Conservation (phyloP, 2,113 vertebrate species). For the Callocephalon fimbriatum region DNA sequence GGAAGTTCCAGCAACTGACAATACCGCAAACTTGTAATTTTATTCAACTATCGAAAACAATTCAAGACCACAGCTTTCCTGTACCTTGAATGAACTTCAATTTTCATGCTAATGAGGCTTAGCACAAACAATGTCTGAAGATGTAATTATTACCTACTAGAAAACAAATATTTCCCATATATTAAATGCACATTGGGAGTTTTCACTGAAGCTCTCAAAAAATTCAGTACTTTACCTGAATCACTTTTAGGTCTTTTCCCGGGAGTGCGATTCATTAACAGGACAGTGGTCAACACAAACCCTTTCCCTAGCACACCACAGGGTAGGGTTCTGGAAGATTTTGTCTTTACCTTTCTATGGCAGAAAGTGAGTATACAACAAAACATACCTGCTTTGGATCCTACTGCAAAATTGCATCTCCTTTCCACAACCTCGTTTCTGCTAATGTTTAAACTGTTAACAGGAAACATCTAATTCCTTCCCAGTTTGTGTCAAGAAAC, state of each 20-base stretch:
- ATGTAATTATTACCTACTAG: not conserved
- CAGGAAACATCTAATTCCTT: not conserved
- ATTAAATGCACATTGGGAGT: not conserved
- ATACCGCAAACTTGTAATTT: not conserved
- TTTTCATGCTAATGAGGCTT: not conserved
- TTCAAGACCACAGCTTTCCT: not conserved
- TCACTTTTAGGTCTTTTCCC: not conserved
- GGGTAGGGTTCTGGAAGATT: not conserved
- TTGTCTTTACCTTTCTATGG: not conserved
- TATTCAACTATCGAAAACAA: not conserved
- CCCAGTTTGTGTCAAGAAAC: not conserved
- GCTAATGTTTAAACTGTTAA: not conserved
- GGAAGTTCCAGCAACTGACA: not conserved
- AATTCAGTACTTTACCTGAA: not conserved
- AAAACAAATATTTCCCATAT: not conserved
- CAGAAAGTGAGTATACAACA: not conserved
- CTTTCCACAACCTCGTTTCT: not conserved
- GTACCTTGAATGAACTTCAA: not conserved
- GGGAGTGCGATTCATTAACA: not conserved
- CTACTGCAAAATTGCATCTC: not conserved
- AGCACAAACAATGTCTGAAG: not conserved
- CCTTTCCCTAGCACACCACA: not conserved
- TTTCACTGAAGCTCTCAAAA: not conserved
- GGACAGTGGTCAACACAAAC: not conserved
- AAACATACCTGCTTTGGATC: fast-evolving